phyloP scores from a whole-genome alignment of 2,888 invertebrate species.

The Coecobrya sp. region DNA sequence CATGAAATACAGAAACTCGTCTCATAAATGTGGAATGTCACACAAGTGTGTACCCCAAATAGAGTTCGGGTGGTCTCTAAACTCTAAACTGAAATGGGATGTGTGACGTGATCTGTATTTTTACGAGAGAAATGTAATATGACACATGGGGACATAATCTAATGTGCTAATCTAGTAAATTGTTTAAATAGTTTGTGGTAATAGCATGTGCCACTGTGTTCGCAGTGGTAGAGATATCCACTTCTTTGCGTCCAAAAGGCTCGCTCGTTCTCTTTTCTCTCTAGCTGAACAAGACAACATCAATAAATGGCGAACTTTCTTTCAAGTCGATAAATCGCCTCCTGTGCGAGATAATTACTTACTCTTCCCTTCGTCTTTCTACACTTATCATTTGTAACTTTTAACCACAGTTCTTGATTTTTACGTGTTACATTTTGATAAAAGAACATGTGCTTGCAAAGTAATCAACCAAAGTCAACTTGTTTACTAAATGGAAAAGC shows the following conservation, averaged over 20 bases:
- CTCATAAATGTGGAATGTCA: constrained; percentile 32
- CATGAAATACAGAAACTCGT: not conserved
- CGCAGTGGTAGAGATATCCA: not conserved
- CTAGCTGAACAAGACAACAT: not conserved
- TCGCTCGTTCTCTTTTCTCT: not conserved
- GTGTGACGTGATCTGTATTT: constrained; percentile 9
- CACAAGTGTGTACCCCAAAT: constrained; percentile 1
- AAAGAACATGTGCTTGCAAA: too few relatives aligned
- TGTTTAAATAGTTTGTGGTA: constrained; percentile 68
- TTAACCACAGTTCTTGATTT: too few relatives aligned
- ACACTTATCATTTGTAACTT: too few relatives aligned
- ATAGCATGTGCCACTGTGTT: constrained; percentile 14
- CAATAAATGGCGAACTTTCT: not conserved
- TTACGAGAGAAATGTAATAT: constrained; percentile 65
- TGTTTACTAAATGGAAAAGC: too few relatives aligned
- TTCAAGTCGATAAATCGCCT: not conserved
- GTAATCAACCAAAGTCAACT: too few relatives aligned
- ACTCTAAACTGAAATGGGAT: not conserved
- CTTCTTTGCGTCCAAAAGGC: not conserved
- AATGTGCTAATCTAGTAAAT: constrained; percentile 79
- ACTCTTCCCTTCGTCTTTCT: too few relatives aligned
- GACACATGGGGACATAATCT: constrained; percentile 79
- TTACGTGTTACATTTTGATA: too few relatives aligned
- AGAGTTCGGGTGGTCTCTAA: not conserved
- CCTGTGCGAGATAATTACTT: not conserved